Base-by-base conservation (phyloP, 2,113 vertebrate genomes). In the Nanorana parkeri region DNA sequence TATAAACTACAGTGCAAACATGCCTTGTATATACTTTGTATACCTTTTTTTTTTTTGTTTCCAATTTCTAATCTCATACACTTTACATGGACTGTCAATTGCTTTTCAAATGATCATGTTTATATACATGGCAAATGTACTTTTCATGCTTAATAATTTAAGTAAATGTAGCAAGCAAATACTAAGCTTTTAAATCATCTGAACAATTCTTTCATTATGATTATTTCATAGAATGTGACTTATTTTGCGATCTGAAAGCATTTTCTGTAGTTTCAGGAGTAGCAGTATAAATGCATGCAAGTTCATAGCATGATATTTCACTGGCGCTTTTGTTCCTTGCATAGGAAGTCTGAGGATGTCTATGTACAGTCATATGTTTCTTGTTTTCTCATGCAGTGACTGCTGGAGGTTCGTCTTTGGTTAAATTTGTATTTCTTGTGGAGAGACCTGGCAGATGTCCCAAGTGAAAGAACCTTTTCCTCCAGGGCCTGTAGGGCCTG, bases 391-490 rank as follows among this genome's bases (percentile, higher is more conserved):
- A 89, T 84, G 51, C 88, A 93, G 93, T 86, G 86, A 88, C 72
- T 91, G 85, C 85, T 90, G 89, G 88, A 94, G 90, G 92, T 85
- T 85, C 77, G 79, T 83, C 54, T 68, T 84, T 69, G 84, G 86
- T 84, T 78, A 85, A 83, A 85, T 78, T 78, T 29, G 7, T 26
- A 16, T 68, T 84, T 58, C 88, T 89, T 65, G 17, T 83, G 64
- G 89, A 91, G 91, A 91, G 90, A 87, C 86, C 91, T 94, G 93
- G 95, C 95, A 94, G 95, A 99, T 99, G 97, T 98, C 97, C 95
- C 90, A 92, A 90, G 94, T 91, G 91, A 93, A 89, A 55, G 94
- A 94, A 87, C 91, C 90, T 85, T 86, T 93, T 87, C 90, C 93
- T 91, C 92, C 92, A 83, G 93, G 94, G 94, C 95, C 95, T 90